Percentiles rank a stretch among this genome's conserved stretches.
phyloP scores from a whole-genome alignment of 2,797 vertebrate species.

The Catamblyrhynchus diadema region DNA sequence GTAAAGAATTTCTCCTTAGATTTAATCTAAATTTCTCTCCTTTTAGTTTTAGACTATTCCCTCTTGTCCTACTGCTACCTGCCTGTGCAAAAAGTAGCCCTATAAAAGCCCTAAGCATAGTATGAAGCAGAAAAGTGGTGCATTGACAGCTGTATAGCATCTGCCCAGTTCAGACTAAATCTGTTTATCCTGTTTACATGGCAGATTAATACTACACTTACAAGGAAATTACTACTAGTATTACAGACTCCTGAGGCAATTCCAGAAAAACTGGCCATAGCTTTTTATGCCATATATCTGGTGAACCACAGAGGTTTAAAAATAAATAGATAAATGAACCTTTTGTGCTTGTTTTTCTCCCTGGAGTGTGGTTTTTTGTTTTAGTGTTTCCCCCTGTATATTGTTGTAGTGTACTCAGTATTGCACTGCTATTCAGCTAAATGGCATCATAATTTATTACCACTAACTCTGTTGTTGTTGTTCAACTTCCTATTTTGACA shows the following conservation, averaged over 20 bases:
- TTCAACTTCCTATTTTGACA: conserved; percentile 65
- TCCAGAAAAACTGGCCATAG: not conserved
- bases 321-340: not conserved
- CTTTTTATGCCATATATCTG: not conserved
- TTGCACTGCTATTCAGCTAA: not conserved
- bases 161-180: not conserved
- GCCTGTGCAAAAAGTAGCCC: not conserved
- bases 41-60: not conserved
- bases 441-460: conserved; percentile 30
- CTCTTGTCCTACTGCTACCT: not conserved
- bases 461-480: conserved; percentile 31
- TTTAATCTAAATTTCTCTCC: not conserved
- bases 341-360: not conserved
- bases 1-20: not conserved
- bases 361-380: not conserved
- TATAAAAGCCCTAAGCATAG: not conserved
- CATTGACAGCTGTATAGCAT: not conserved
- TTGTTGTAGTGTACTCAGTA: not conserved
- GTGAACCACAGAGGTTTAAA: not conserved
- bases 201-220: not conserved
- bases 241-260: not conserved
- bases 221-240: not conserved
- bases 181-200: not conserved
- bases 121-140: not conserved
- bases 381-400: not conserved